Evolutionary conservation across 2,888 invertebrate species (phyloP).

Genomic region (Epsilonema sp.): DNA sequence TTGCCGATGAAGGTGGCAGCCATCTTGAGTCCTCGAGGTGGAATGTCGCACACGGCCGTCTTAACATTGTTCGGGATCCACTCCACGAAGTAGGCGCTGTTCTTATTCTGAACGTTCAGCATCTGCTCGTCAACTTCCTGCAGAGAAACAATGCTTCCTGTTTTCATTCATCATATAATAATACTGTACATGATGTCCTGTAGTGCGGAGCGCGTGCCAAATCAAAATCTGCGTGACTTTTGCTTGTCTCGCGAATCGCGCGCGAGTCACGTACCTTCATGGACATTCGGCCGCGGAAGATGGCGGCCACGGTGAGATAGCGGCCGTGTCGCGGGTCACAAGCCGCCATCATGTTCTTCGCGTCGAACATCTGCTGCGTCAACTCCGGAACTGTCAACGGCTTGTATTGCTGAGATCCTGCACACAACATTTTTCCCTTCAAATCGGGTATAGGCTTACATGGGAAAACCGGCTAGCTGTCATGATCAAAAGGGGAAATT

Average conservation of each 20-base stretch:
- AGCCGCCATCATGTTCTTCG: constrained; percentile 37
- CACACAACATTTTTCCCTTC: no score
- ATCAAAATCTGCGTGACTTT: constrained; percentile 66
- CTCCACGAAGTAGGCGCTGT: constrained; percentile 60
- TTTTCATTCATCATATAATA: no score
- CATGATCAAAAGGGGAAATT: no score
- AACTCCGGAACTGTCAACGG: constrained; percentile 48
- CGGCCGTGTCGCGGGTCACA: constrained; percentile 34
- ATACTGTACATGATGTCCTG: no score
- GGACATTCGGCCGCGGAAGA: constrained; percentile 39
- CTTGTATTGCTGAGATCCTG: neutral
- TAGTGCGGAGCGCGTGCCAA: no score
- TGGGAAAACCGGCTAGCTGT: no score
- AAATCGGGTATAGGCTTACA: constrained; percentile 50
- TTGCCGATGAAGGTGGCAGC: constrained; percentile 81
- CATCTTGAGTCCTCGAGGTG: constrained; percentile 68
- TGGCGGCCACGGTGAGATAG: constrained; percentile 39
- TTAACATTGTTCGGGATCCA: constrained; percentile 82
- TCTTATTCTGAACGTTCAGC: constrained; percentile 86
- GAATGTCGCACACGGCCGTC: constrained; percentile 79
- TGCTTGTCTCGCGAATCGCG: constrained; percentile 85
- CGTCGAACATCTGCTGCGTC: constrained; percentile 47
- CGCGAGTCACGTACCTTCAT: constrained; percentile 56
- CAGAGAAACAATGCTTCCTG: no score
- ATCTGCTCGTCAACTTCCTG: constrained; percentile 58